Evolutionary conservation across 2,797 vertebrate species (phyloP).

Genomic region (Parauchenoglanis ngamensis): DNA sequence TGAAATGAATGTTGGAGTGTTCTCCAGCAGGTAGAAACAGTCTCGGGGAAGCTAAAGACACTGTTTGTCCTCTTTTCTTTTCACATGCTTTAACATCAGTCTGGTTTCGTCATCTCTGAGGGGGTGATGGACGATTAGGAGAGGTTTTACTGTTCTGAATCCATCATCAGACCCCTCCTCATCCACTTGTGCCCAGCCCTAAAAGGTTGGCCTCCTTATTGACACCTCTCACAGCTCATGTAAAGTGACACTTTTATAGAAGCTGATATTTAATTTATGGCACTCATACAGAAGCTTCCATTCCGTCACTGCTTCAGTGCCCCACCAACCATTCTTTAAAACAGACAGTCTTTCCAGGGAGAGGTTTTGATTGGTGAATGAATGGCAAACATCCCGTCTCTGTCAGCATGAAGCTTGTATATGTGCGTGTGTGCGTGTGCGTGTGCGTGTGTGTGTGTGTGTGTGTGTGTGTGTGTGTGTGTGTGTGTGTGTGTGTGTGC

Average conservation of each 20-base stretch:
- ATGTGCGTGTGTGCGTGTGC: constrained; percentile 68
- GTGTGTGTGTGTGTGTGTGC: constrained; percentile 59
- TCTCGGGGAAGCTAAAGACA: not conserved
- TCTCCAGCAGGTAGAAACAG: constrained; percentile 23
- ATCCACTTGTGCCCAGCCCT: constrained; percentile 30
- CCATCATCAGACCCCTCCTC: constrained; percentile 47
- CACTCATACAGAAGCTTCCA: constrained; percentile 53
- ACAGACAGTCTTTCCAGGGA: constrained; percentile 30
- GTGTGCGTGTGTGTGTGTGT: constrained; percentile 72
- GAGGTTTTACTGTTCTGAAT: constrained; percentile 38
- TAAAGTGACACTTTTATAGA: constrained; percentile 62
- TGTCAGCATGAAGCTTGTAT: constrained; percentile 72
- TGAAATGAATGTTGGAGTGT: not conserved
- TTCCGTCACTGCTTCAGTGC: constrained; percentile 34
- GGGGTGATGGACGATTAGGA: constrained; percentile 32
- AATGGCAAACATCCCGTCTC: constrained; percentile 66
- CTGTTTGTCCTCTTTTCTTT: constrained; percentile 46
- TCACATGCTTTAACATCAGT: constrained; percentile 46
- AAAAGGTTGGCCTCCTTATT: constrained; percentile 72
- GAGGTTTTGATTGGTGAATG: constrained; percentile 52
- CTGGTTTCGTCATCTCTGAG: constrained; percentile 5
- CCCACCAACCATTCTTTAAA: constrained; percentile 18
- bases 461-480: constrained; percentile 64
- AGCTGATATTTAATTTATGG: constrained; percentile 61
- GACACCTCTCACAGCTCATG: constrained; percentile 71